These are phyloP conservation scores for Arenaria interpres DNA, from an alignment of 2,113 vertebrate species.

Conservation along the genomic window DNA sequence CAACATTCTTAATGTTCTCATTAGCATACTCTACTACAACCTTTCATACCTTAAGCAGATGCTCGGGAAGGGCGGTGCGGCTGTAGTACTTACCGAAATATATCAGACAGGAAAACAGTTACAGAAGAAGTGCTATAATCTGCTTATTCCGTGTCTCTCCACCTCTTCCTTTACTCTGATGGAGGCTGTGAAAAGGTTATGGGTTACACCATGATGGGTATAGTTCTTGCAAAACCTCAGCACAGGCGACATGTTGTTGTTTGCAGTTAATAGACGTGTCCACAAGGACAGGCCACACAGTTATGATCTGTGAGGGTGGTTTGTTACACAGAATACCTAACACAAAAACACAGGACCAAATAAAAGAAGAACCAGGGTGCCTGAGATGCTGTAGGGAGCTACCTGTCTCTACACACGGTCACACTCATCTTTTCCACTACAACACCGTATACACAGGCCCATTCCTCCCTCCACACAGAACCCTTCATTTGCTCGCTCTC, in stretches of 20 bases:
- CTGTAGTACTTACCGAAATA: not conserved
- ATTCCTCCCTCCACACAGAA: not conserved
- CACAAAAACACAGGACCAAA: not conserved
- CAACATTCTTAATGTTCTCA: not conserved
- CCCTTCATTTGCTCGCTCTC: not conserved
- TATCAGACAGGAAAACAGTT: not conserved
- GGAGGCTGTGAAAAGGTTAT: not conserved
- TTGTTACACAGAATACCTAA: not conserved
- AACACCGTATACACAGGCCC: accelerated
- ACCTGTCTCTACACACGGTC: not conserved
- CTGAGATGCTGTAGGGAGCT: not conserved
- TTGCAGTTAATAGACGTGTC: not conserved
- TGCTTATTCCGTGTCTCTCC: not conserved
- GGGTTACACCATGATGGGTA: not conserved
- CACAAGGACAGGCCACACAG: not conserved
- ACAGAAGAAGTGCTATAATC: not conserved
- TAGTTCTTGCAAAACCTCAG: not conserved
- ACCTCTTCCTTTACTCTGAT: not conserved
- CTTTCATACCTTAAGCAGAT: not conserved
- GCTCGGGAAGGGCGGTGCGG: not conserved
- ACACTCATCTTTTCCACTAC: not conserved
- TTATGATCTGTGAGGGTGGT: not conserved
- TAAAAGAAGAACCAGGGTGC: not conserved
- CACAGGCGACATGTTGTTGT: not conserved
- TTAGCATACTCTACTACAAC: not conserved